Conservation (phyloP, 2,888 invertebrate species). For the Myopa tessellatipennis region DNA sequence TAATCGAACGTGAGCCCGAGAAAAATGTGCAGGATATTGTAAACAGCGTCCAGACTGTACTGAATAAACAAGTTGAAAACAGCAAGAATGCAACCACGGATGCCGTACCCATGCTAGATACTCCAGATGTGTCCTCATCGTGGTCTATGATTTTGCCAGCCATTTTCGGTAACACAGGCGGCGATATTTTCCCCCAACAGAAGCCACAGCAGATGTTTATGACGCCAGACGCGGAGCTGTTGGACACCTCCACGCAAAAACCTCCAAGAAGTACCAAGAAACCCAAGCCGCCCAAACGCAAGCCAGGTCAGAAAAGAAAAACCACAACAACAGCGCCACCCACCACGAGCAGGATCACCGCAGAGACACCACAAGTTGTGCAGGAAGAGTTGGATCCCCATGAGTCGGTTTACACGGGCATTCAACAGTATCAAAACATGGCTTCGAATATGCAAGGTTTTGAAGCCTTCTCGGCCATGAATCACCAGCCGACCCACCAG, state of each 20-base stretch:
- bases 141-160: slow-evolving; percentile 87
- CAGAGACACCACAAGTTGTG: slow-evolving; percentile 55
- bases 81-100: slow-evolving; percentile 70
- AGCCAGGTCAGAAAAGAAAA: slow-evolving; percentile 58
- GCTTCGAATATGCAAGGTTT: slow-evolving; percentile 59
- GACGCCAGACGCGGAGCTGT: slow-evolving; percentile 67
- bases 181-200: slow-evolving; percentile 73
- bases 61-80: slow-evolving; percentile 78
- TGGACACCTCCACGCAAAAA: slow-evolving; percentile 60
- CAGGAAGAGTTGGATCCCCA: slow-evolving; percentile 60
- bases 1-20: slow-evolving; percentile 71
- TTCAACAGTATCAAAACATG: slow-evolving; percentile 61
- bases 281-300: slow-evolving; percentile 61
- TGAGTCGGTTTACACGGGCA: slow-evolving; percentile 63
- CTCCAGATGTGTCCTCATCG: slow-evolving; percentile 79
- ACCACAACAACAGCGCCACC: slow-evolving; percentile 46
- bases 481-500: slow-evolving; percentile 62
- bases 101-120: slow-evolving; percentile 71
- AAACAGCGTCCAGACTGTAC: slow-evolving; percentile 83
- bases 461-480: slow-evolving; percentile 53
- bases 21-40: slow-evolving; percentile 83
- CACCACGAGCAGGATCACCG: neutral
- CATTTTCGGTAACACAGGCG: slow-evolving; percentile 79
- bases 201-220: slow-evolving; percentile 66
- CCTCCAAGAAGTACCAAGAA: slow-evolving; percentile 52